Evolutionary conservation across 2,113 vertebrate species (phyloP).

Genomic region (Poeciliopsis retropinna): DNA sequence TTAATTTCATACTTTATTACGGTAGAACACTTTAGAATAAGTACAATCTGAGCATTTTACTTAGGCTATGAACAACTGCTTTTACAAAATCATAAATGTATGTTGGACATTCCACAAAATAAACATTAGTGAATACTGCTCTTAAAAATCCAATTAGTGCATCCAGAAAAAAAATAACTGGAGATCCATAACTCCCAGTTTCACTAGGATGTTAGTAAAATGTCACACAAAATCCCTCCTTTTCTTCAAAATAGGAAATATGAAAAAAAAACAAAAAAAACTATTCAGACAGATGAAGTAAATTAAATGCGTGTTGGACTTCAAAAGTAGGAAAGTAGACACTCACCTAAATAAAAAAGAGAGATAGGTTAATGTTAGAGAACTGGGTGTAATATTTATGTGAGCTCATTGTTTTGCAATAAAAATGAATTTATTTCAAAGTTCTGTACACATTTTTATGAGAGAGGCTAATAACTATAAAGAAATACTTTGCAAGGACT

Average conservation of each 20-base stretch:
- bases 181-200: not conserved
- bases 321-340: too few relatives aligned
- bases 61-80: not conserved
- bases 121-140: not conserved
- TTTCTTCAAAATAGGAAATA: not conserved
- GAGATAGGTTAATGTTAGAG: too few relatives aligned
- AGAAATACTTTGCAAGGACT: not conserved
- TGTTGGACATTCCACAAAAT: not conserved
- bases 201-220: not conserved
- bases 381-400: too few relatives aligned
- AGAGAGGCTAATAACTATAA: not conserved
- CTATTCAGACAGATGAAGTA: not conserved
- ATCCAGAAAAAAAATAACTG: not conserved
- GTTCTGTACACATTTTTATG: not conserved
- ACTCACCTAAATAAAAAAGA: too few relatives aligned
- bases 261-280: not conserved
- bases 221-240: not conserved
- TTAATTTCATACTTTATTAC: too few relatives aligned
- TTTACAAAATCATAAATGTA: not conserved
- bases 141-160: not conserved
- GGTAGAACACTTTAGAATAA: not conserved
- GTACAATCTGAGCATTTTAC: not conserved
- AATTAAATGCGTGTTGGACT: not conserved
- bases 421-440: not conserved
- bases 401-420: too few relatives aligned